Evolutionary conservation across 2,113 vertebrate species (phyloP).

Genomic region (Stegostoma tigrinum): DNA sequence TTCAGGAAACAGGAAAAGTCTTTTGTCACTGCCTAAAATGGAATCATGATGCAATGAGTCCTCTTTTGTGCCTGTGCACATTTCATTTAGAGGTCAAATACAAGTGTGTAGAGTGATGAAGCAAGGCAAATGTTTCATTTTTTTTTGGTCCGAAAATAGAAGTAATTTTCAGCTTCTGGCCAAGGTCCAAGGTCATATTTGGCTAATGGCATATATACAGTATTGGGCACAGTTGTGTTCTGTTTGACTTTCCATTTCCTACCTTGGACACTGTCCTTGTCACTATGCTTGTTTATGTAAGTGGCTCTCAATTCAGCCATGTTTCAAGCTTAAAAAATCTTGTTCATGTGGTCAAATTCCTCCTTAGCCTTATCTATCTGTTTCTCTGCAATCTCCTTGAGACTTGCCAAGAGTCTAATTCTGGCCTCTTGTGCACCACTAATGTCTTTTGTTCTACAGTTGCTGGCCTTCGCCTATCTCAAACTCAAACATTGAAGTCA

Average conservation of each 20-base stretch:
- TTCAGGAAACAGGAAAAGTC: not conserved
- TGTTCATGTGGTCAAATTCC: not conserved
- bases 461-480: not conserved
- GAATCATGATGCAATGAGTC: not conserved
- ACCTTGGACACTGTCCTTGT: not conserved
- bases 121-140: not conserved
- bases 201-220: not conserved
- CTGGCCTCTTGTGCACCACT: not conserved
- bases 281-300: not conserved
- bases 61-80: not conserved
- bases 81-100: not conserved
- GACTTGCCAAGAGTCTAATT: not conserved
- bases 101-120: not conserved
- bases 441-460: not conserved
- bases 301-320: not conserved
- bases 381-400: not conserved
- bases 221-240: not conserved
- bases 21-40: not conserved
- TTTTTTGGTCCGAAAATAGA: not conserved
- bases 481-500: not conserved
- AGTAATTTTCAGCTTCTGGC: not conserved
- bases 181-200: not conserved
- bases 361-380: not conserved
- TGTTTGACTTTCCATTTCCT: not conserved
- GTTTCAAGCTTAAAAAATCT: not conserved